A percentile compares a stretch with the other conserved stretches of the same genome.
Evolutionary conservation across 2,888 invertebrate genomes (phyloP).

Genomic region (Dynastes maya): DNA sequence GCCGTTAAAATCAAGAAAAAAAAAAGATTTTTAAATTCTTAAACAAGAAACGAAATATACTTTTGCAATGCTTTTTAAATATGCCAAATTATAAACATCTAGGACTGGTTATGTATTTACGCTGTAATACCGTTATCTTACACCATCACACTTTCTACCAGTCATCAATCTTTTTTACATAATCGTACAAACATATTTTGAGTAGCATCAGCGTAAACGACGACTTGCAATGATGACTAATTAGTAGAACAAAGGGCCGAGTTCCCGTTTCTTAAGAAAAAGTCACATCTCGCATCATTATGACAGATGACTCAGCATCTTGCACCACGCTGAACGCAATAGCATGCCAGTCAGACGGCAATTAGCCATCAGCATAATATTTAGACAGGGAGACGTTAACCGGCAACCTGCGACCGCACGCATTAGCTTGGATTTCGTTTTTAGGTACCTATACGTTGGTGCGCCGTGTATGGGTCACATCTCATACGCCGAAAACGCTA

Average conservation of each 20-base stretch:
- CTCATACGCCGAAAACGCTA: constrained; percentile 27
- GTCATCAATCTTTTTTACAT: not conserved
- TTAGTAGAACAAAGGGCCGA: constrained; percentile 36
- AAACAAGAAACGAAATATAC: too few relatives aligned
- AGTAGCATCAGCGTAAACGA: constrained; percentile 20
- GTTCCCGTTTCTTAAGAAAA: constrained; percentile 31
- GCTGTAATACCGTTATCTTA: not conserved
- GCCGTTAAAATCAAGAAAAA: too few relatives aligned
- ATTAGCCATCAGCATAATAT: constrained; percentile 46
- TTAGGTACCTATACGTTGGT: constrained; percentile 5
- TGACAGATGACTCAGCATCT: constrained; percentile 45
- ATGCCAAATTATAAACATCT: too few relatives aligned
- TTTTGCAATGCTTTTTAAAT: too few relatives aligned
- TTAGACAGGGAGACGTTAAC: constrained; percentile 42
- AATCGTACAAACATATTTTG: constrained; percentile 7
- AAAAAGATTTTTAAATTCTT: too few relatives aligned
- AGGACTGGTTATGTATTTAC: not conserved
- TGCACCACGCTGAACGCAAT: not conserved
- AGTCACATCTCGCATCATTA: constrained; percentile 41
- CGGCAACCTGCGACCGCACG: not conserved
- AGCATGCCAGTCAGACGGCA: constrained; percentile 23
- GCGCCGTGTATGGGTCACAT: constrained; percentile 17
- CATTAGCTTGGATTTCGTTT: constrained; percentile 12
- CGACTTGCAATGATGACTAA: constrained; percentile 33
- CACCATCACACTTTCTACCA: constrained; percentile 4